Evolutionary conservation across 2,797 vertebrate species (phyloP), one percentile per base, ranked within the genome.

Genomic region (Hypotaenidia philippensis): DNA sequence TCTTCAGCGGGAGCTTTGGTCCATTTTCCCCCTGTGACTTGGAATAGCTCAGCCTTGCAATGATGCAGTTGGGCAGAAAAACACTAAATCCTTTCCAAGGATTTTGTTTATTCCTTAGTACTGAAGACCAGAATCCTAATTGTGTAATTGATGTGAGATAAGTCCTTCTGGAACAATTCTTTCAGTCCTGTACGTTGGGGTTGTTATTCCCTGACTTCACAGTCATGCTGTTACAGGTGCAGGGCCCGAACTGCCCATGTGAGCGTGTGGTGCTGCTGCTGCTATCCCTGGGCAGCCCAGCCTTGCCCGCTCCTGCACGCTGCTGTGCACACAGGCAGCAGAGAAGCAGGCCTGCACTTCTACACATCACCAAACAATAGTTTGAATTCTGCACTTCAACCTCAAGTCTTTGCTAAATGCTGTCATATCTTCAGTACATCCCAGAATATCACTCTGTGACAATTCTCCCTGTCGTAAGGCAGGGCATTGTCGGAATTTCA

Each of bases 131-230:
- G 76, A 92, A 65, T 90, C 80, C 87, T 83, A 76, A 94, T 94
- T 94, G 94, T 95, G 94, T 44, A 96, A 94, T 94, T 90, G 96
- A 84, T 80, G 91, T 74, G 94, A 90, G 95, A 66, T 8, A 88
- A 82, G 66, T 94, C 89, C 93, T 96, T 95, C 94, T 94, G 95
- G 91, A 96, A 95, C 69, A 82, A 88, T 96, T 96, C 84, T 83
- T 32, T 38, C 93, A 38, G 61, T 60, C 31, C 21, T 3, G 50
- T 40, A 6, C 76, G 71, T 63, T 59, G n/a, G 91, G 70, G 74
- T 61, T 57, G 18, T 70, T 90, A 41, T 90, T 80, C 70, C 70
- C 87, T 52, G 72, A 19, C 76, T 56, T 57, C 9, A 6, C 36
- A 31, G 74, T 27, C 16, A 0, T 26, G 16, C 32, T 0, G 5